Evolutionary conservation across 2,113 vertebrate species (phyloP).

Genomic region (Ammodytes marinus): DNA sequence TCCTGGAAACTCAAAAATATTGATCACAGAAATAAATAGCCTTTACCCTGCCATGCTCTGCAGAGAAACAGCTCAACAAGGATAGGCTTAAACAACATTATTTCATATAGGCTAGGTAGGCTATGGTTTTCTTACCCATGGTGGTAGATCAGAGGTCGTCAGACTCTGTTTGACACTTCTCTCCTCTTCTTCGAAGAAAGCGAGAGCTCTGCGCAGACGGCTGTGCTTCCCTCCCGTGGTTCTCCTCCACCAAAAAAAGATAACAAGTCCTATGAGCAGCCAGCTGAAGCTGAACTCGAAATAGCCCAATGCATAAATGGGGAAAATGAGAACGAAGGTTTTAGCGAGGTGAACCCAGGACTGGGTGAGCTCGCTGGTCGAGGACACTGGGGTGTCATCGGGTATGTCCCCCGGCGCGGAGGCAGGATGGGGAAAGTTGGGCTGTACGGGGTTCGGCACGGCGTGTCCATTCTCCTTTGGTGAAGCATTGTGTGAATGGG

Average conservation of each 20-base stretch:
- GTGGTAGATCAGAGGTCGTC: slow-evolving; percentile 89
- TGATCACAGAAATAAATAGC: slow-evolving; percentile 16
- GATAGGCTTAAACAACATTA: not conserved
- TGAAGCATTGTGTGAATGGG: slow-evolving; percentile 47
- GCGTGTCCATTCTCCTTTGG: slow-evolving; percentile 76
- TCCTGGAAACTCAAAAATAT: slow-evolving; percentile 68
- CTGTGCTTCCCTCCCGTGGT: slow-evolving; percentile 85
- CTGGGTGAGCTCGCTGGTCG: slow-evolving; percentile 87
- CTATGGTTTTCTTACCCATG: slow-evolving; percentile 89
- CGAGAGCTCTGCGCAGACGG: slow-evolving; percentile 87
- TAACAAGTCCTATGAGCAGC: slow-evolving; percentile 91
- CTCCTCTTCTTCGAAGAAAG: slow-evolving; percentile 92
- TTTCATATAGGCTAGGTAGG: not conserved
- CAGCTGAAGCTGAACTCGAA: slow-evolving; percentile 96
- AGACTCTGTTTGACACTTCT: slow-evolving; percentile 84
- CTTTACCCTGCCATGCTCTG: not conserved
- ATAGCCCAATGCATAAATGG: slow-evolving; percentile 94
- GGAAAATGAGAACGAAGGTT: slow-evolving; percentile 93
- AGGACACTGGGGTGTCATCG: slow-evolving; percentile 67
- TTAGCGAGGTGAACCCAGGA: slow-evolving; percentile 90
- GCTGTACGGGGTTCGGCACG: slow-evolving; percentile 42
- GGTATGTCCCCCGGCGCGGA: slow-evolving; percentile 23
- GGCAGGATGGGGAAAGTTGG: slow-evolving; percentile 57
- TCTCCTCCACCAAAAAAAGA: slow-evolving; percentile 91
- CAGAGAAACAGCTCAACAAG: not conserved